Evolutionary conservation across 1,140 invertebrate species (phyloP).

Genomic region (Chrysomallon squamiferum): DNA sequence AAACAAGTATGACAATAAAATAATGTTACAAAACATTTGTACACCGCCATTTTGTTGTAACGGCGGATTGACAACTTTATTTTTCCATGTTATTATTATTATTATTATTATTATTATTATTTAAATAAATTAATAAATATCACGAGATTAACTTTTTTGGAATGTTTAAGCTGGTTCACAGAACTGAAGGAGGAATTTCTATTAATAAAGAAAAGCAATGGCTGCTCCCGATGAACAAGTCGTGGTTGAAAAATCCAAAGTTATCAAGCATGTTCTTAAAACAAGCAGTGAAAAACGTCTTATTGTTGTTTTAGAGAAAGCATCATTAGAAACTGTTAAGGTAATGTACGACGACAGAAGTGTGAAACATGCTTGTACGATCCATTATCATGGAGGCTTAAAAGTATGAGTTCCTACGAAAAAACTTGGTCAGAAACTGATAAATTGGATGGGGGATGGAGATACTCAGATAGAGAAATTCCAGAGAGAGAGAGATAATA

Average conservation of each 20-base stretch:
- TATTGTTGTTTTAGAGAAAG: constrained; percentile 91
- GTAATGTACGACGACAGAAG: constrained; percentile 65
- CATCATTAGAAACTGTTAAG: constrained; percentile 95
- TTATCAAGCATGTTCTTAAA: constrained; percentile 45
- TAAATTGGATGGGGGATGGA: not conserved
- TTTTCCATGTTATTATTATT: too few relatives aligned
- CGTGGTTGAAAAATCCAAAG: constrained; percentile 32
- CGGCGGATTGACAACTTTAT: too few relatives aligned
- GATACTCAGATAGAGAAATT: not conserved
- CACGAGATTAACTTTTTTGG: too few relatives aligned
- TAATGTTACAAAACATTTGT: too few relatives aligned
- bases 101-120: too few relatives aligned
- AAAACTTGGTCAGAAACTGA: not conserved
- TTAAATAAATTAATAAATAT: too few relatives aligned
- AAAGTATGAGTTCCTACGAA: not conserved
- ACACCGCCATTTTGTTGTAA: too few relatives aligned
- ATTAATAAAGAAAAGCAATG: constrained; percentile 2
- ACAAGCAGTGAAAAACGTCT: constrained; percentile 74
- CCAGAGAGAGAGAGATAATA: not conserved
- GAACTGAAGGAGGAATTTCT: too few relatives aligned
- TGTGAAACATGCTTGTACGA: too few relatives aligned
- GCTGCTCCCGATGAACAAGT: constrained; percentile 2
- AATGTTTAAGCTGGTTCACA: too few relatives aligned
- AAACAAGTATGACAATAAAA: too few relatives aligned
- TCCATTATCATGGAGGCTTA: not conserved